Percentiles rank a stretch among this genome's conserved stretches.
phyloP scores from a whole-genome alignment of 2,797 vertebrate genomes.

The Enoplosus armatus region DNA sequence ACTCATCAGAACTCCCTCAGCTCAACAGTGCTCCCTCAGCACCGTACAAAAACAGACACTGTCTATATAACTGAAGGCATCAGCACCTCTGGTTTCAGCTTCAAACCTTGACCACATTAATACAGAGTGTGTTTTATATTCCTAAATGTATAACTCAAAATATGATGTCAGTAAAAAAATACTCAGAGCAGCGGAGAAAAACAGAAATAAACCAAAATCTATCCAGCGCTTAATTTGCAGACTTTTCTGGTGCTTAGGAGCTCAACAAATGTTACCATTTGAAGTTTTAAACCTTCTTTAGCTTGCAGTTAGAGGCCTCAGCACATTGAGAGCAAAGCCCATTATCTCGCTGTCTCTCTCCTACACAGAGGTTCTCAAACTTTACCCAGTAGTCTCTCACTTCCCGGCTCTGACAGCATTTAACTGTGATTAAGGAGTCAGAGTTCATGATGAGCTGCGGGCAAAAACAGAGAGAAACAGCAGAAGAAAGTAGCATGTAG shows the following conservation, averaged over 20 bases:
- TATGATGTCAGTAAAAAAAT: slow-evolving; percentile 55
- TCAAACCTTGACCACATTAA: slow-evolving; percentile 43
- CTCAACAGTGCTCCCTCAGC: slow-evolving; percentile 64
- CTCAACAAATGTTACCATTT: slow-evolving; percentile 78
- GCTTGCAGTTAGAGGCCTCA: slow-evolving; percentile 78
- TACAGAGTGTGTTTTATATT: slow-evolving; percentile 33
- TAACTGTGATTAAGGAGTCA: slow-evolving; percentile 85
- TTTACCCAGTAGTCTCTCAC: slow-evolving; percentile 69
- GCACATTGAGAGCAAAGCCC: slow-evolving; percentile 84
- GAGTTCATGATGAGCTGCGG: slow-evolving; percentile 81
- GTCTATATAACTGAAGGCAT: slow-evolving; percentile 54
- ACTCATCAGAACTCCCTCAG: slow-evolving; percentile 70
- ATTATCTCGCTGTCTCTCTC: slow-evolving; percentile 82
- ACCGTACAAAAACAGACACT: slow-evolving; percentile 69
- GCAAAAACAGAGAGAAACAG: slow-evolving; percentile 70
- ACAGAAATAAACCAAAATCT: slow-evolving; percentile 69
- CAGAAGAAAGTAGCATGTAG: slow-evolving; percentile 59
- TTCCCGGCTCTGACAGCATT: slow-evolving; percentile 78
- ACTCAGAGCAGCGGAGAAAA: slow-evolving; percentile 57
- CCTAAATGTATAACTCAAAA: slow-evolving; percentile 46
- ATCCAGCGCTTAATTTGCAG: slow-evolving; percentile 77
- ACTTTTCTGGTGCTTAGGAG: slow-evolving; percentile 72
- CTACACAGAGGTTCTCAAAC: slow-evolving; percentile 74
- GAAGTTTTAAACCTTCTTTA: slow-evolving; percentile 83
- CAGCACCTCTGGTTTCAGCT: slow-evolving; percentile 57